These are phyloP conservation scores for Melopsittacus undulatus DNA, from an alignment of 2,797 vertebrate genomes.

Conservation along the genomic window DNA sequence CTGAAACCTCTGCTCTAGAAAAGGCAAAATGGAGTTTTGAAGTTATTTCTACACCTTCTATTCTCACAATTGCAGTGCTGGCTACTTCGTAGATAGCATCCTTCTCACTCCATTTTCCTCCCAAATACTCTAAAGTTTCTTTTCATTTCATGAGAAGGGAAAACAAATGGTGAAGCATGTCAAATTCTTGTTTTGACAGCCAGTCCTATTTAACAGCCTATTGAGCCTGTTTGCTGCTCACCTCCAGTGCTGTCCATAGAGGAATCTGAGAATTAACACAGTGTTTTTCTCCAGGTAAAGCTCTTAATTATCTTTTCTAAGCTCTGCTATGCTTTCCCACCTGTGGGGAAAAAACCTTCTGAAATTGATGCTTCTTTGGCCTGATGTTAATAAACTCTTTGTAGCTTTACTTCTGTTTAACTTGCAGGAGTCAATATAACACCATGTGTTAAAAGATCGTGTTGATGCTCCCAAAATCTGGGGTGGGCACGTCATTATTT, in stretches of 20 bases:
- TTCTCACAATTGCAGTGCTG: not conserved
- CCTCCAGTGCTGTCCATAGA: not conserved
- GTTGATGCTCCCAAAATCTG: slow-evolving; percentile 13
- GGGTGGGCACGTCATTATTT: not conserved
- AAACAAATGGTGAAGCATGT: not conserved
- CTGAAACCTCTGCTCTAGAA: not conserved
- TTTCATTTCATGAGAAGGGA: not conserved
- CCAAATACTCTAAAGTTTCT: not conserved
- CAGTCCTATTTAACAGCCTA: not conserved
- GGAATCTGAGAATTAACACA: not conserved
- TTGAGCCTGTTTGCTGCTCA: not conserved
- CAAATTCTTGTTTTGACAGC: not conserved
- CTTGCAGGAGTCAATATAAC: not conserved
- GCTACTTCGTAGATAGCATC: not conserved
- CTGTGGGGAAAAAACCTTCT: not conserved
- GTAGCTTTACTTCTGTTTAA: not conserved
- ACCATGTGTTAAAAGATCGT: not conserved
- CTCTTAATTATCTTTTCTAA: slow-evolving; percentile 10
- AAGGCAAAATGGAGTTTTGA: not conserved
- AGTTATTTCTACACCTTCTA: not conserved
- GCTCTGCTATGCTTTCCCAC: not conserved
- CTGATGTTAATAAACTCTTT: slow-evolving; percentile 6
- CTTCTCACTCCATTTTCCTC: not conserved
- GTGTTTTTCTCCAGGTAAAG: not conserved
- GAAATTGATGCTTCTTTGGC: not conserved